Base-by-base conservation (phyloP, 2,797 vertebrate species). In the Jordanella pulchra region DNA sequence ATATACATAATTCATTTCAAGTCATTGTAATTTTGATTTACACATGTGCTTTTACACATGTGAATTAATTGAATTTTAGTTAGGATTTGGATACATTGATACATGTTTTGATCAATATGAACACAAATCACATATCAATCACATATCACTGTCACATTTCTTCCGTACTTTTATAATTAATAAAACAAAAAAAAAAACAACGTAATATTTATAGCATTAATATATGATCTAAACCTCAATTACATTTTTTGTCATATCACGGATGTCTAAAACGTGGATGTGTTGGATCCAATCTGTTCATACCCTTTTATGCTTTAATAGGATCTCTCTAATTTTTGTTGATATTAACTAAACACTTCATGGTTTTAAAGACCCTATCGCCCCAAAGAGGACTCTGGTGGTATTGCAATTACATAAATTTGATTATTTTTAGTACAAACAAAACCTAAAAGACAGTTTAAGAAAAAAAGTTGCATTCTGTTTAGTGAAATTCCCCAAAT, bases 311-410 rank as follows among this genome's bases (percentile, higher is more conserved):
- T 71, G 0, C n/a, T 73, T 47, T 18, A 1, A 1, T 4, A 35
- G 10, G 23, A 12, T 69, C 4, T 11, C 58, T 3, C 0, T 25
- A 56, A 11, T 14, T n/a, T 11, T 55, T 55, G 6, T 14, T 51
- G 44, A 2, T 39, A 4, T 66, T 66, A 9, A 2, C 44, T 50
- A 3, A 47, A 10, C 3, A 25, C n/a, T 54, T 60, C 6, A 35
- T 21, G 27, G 12, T 55, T 77, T 30, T 11, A 13, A n/a, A 65
- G 75, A 28, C 70, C 77, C 76, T 65, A 77, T 60, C 60, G 9
- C 82, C 82, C 76, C 76, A 85, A 56, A 84, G 84, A 9, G 86
- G 86, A 7, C 11, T 18, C 0, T 75, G 65, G 44, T 4, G 53
- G 63, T 35, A 81, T 0, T 28, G 73, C 67, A 76, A 68, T 53